Base-by-base conservation (phyloP, 2,797 vertebrate genomes). In the Peromyscus eremicus region DNA sequence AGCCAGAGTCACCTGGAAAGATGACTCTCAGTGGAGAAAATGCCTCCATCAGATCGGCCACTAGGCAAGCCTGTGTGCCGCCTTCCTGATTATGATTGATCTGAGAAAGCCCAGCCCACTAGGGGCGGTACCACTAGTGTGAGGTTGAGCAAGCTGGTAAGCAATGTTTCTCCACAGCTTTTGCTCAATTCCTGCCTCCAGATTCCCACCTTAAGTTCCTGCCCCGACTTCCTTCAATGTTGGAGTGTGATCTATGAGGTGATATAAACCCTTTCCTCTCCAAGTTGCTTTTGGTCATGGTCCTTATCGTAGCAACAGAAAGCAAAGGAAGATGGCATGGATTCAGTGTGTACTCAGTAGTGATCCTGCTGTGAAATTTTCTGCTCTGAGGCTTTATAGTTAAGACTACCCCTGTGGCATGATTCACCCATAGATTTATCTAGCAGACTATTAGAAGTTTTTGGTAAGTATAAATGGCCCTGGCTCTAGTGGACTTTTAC, bases 381-480 rank as follows among this genome's bases (percentile, higher is more conserved):
- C 0, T 2, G 29, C 32, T 55, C 27, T 34, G 3, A 13, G 29
- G 2, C 66, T n/a, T 46, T 10, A 2, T 16, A 6, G 12, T 43
- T 62, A 34, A 0, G 17, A 1, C 1, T 6, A 3, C 34, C 49
- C 12, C 70, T 37, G 10, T 10, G 7, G 4, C 3, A 11, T 13
- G 21, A 84, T 43, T 80, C 10, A 21, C 43, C 49, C 6, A 0
- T 77, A 49, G 23, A 5, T 29, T 34, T 70, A 32, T 71, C 80
- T 64, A 55, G 49, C 10, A 77, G 55, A 34, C 77, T 77, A 37
- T 64, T 60, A 8, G 81, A 92, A 17, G 29, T 27, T 52, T 92
- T 70, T 43, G 32, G 11, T 32, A 34, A 60, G 32, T 73, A 23
- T 80, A 4, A 83, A 12, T n/a, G 77, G 23, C 21, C 25, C 62